These are phyloP conservation scores for Bombus picipes DNA, from an alignment of 1,140 invertebrate genomes.

Conservation along the genomic window DNA sequence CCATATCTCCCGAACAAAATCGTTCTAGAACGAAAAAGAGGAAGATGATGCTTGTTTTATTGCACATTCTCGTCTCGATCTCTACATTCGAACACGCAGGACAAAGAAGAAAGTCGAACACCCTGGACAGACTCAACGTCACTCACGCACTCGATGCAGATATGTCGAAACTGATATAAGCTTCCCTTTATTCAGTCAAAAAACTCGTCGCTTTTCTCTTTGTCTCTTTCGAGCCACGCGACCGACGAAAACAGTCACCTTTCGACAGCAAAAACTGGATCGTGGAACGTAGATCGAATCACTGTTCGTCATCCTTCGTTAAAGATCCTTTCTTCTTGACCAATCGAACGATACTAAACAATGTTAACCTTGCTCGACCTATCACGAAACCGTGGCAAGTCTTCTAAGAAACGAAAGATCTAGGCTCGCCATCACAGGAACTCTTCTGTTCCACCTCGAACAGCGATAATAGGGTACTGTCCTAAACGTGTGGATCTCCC, in stretches of 20 bases:
- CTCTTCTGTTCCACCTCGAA: neutral
- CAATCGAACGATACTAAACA: neutral
- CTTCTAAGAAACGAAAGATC: neutral
- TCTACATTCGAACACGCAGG: conserved; percentile 24
- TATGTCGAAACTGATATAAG: conserved; percentile 78
- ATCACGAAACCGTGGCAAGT: neutral
- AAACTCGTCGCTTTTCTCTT: neutral
- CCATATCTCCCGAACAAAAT: neutral
- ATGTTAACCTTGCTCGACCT: too few relatives aligned
- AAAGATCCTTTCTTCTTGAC: neutral
- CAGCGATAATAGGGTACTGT: neutral
- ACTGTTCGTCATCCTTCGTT: neutral
- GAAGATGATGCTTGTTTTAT: conserved; percentile 38
- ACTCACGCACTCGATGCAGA: conserved; percentile 68
- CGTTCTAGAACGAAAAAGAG: neutral
- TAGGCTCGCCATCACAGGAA: neutral
- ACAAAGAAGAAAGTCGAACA: conserved; percentile 51
- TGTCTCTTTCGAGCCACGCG: neutral
- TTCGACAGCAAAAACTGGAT: too few relatives aligned
- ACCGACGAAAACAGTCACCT: neutral
- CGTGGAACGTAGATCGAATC: neutral
- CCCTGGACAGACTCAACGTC: conserved; percentile 25
- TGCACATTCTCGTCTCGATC: conserved; percentile 50
- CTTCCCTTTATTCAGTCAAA: conserved; percentile 36
- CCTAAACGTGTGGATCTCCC: neutral